Percentiles rank a stretch among this genome's conserved stretches.
phyloP scores from a whole-genome alignment of 2,113 vertebrate genomes.

The Serilophus lunatus region DNA sequence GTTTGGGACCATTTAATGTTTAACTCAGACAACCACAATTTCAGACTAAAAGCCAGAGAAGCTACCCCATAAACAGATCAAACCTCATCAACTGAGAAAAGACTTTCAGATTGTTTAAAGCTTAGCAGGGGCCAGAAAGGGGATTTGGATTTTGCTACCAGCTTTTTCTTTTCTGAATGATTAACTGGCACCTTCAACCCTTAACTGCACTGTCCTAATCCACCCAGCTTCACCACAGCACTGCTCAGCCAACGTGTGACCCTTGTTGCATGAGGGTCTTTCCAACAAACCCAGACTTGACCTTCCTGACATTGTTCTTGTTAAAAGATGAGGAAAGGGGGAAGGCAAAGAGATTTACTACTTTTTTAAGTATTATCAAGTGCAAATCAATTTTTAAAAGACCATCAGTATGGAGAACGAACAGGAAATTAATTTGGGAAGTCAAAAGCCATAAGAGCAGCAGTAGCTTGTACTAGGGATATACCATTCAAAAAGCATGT shows the following conservation, averaged over 20 bases:
- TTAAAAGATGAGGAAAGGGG: background rate
- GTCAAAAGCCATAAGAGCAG: background rate
- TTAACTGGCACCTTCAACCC: background rate
- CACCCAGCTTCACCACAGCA: background rate
- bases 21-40: background rate
- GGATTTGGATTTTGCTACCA: slow-evolving; percentile 6
- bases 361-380: background rate
- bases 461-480: background rate
- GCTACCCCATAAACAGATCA: background rate
- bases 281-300: slow-evolving; percentile 51
- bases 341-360: background rate
- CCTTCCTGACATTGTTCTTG: slow-evolving; percentile 51
- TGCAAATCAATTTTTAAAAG: background rate
- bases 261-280: background rate
- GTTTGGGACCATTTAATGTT: background rate
- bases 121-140: background rate
- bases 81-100: background rate
- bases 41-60: background rate
- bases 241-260: background rate
- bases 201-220: background rate
- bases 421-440: background rate
- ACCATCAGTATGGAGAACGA: background rate
- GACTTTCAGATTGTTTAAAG: background rate
- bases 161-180: slow-evolving; percentile 20
- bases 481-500: background rate